Evolutionary conservation across 1,140 invertebrate genomes (phyloP).

Genomic region (Calephelis virginiensis): DNA sequence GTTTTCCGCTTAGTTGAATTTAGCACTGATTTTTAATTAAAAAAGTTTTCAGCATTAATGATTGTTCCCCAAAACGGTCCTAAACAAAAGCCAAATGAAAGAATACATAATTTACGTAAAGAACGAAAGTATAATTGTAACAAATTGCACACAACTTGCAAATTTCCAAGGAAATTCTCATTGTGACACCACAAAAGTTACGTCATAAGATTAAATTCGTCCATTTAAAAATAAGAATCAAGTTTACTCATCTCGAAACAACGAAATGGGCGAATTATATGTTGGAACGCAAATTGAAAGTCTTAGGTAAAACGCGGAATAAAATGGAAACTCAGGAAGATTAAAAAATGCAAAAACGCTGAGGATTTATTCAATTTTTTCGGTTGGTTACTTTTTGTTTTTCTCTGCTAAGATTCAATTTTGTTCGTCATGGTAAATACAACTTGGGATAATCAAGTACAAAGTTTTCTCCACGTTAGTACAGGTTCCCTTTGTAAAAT

Average conservation of each 20-base stretch:
- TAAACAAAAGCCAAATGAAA: neutral
- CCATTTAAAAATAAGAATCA: slow-evolving; percentile 37
- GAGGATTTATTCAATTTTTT: slow-evolving; percentile 48
- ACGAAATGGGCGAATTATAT: slow-evolving; percentile 41
- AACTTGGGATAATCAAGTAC: too few species aligned
- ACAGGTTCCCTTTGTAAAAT: too few species aligned
- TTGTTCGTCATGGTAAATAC: too few species aligned
- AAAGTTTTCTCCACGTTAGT: neutral
- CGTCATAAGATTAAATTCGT: slow-evolving; percentile 36
- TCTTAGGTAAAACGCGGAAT: slow-evolving; percentile 37
- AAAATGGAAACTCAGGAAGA: slow-evolving; percentile 37
- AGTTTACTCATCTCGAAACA: slow-evolving; percentile 38
- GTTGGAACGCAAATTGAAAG: slow-evolving; percentile 44
- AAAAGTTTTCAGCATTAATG: neutral
- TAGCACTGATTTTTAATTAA: neutral
- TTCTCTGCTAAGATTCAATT: neutral
- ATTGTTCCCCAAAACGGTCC: neutral
- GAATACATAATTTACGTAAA: slow-evolving; percentile 9
- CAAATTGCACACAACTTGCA: slow-evolving; percentile 7
- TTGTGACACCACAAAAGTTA: slow-evolving; percentile 30
- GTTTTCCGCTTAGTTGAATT: neutral
- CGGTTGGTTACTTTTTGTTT: slow-evolving; percentile 34
- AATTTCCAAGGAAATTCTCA: slow-evolving; percentile 6
- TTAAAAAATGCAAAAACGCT: slow-evolving; percentile 36
- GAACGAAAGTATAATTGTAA: slow-evolving; percentile 9